A percentile compares a stretch with the other conserved stretches of the same genome.
These are phyloP conservation scores for Anoplopoma fimbria DNA, from an alignment of 2,113 vertebrate genomes.

Conservation along the genomic window DNA sequence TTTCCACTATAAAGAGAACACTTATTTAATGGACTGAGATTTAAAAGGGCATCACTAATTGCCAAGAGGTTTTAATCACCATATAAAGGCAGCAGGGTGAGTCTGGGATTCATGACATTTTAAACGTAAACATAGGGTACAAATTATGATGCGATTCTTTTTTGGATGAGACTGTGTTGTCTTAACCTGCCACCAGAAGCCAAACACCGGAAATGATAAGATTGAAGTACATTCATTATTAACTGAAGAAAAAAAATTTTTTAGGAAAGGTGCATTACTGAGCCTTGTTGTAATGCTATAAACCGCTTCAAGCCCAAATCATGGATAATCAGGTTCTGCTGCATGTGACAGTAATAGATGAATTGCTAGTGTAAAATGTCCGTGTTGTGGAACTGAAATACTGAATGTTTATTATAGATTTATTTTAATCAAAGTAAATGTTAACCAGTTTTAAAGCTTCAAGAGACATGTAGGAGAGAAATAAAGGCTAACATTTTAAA, in stretches of 20 bases:
- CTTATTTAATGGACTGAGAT: constrained; percentile 9
- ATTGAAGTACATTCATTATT: not conserved
- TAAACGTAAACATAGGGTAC: constrained; percentile 27
- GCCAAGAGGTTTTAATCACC: constrained; percentile 19
- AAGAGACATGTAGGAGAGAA: not conserved
- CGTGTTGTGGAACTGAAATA: not conserved
- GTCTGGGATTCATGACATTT: constrained; percentile 36
- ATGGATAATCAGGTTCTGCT: not conserved
- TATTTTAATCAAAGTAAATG: not conserved
- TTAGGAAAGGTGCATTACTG: not conserved
- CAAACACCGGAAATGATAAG: not conserved
- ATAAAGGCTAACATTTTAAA: not conserved
- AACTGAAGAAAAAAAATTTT: not conserved
- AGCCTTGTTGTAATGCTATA: not conserved
- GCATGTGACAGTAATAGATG: not conserved
- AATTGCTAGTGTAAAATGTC: not conserved
- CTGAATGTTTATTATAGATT: not conserved
- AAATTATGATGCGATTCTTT: not conserved
- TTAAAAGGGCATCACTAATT: constrained; percentile 20
- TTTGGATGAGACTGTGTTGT: not conserved
- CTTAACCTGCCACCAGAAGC: constrained; percentile 4
- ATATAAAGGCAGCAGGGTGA: constrained; percentile 30
- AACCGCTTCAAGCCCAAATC: constrained; percentile 4
- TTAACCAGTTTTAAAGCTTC: not conserved
- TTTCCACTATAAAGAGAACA: not conserved